Percentiles rank a stretch among this genome's conserved stretches.
These are phyloP conservation scores for Thereva unica DNA, from an alignment of 2,888 invertebrate species.

Conservation along the genomic window DNA sequence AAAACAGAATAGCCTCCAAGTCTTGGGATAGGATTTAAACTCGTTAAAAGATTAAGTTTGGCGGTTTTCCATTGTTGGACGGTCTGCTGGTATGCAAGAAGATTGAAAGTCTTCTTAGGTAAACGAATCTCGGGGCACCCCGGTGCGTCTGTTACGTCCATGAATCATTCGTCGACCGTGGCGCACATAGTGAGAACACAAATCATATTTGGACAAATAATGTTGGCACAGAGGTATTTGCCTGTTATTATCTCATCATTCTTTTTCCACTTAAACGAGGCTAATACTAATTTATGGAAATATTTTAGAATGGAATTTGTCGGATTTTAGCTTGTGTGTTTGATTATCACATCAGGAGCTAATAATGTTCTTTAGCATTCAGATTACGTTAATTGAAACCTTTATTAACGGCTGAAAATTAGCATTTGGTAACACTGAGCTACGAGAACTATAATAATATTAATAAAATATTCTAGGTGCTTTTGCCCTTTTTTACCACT, in stretches of 20 bases:
- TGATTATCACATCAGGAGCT: no score
- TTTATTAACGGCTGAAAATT: no score
- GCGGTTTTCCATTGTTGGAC: neutral
- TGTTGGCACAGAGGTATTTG: conserved; percentile 20
- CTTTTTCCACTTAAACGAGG: conserved; percentile 8
- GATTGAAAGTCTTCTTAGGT: conserved; percentile 16
- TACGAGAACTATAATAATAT: no score
- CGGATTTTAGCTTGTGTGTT: no score
- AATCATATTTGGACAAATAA: conserved; percentile 33
- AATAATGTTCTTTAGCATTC: no score
- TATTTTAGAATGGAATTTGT: no score
- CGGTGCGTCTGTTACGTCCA: conserved; percentile 14
- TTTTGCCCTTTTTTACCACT: no score
- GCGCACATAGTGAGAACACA: conserved; percentile 26
- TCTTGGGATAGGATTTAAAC: conserved; percentile 17
- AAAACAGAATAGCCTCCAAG: neutral
- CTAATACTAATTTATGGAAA: conserved; percentile 7
- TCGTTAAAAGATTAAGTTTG: conserved; percentile 7
- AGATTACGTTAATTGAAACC: no score
- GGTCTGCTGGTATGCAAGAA: neutral
- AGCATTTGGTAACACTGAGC: no score
- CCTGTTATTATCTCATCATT: conserved; percentile 23
- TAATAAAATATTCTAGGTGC: no score
- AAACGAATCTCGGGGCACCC: conserved; percentile 27
- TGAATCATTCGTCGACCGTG: conserved; percentile 33